Base-by-base conservation (phyloP, 2,113 vertebrate species). In the Gavia stellata region DNA sequence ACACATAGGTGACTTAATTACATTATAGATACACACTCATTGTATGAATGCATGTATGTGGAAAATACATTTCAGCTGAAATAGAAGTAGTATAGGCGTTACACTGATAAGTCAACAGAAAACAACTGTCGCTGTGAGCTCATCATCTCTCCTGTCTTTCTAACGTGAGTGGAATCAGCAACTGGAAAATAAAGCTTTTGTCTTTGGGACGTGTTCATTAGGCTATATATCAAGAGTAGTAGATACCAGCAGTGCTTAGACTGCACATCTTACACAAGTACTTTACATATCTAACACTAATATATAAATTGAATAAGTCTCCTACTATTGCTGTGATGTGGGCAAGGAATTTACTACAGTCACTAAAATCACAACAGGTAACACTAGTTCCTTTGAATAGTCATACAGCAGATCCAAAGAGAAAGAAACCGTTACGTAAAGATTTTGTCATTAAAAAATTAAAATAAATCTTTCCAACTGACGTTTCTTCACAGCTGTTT, bases 341-440 rank as follows among this genome's bases (percentile, higher is more conserved):
- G 31, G 49, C 20, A 34, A 77, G 49, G 62, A 47, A 78, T 23
- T 78, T 17, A 29, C n/a, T 44, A n/a, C 50, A 42, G 8, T 6
- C 42, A 6, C 55, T 59, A 16, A 86, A 42, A 45, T n/a, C 42
- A 36, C 29, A 31, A 6, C 0, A 0, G 40, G 45, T 10, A 17
- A 11, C 5, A 6, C 8, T 7, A 8, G 17, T 2, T 52, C 61
- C 63, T 59, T 28, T 17, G 56, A 25, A 9, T 2, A 47, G 55
- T 1, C 9, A 33, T 8, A 6, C 29, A 40, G 40, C 12, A 21
- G 28, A 11, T 21, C 26, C 10, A 0, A 47, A 20, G 58, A 52
- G 23, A 49, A 45, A 38, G 31, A 17, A 45, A 61, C 7, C 1
- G 17, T 10, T 29, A 36, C 0, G 1, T 12, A 19, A 78, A 65